phyloP scores from a whole-genome alignment of 2,797 vertebrate species.

The Delichon dasypus region DNA sequence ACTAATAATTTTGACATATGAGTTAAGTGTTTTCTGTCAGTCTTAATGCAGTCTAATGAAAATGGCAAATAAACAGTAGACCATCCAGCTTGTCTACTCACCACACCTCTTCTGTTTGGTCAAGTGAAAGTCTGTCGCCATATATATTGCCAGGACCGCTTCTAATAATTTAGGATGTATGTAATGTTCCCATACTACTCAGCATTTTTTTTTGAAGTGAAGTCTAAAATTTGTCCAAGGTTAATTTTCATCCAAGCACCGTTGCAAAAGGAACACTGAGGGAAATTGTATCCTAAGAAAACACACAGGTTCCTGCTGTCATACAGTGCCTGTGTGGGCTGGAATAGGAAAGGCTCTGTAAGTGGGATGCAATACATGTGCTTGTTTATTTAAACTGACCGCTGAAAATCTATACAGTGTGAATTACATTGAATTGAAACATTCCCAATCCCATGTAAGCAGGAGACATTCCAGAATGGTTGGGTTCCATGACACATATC shows the following conservation, averaged over 20 bases:
- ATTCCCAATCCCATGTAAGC: fast-evolving
- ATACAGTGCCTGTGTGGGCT: background rate
- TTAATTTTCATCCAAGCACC: background rate
- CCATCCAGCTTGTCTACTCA: background rate
- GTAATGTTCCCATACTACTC: background rate
- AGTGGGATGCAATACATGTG: background rate
- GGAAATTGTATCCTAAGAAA: background rate
- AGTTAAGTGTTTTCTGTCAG: background rate
- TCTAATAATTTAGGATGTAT: background rate
- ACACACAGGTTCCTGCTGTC: background rate
- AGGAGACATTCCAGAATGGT: background rate
- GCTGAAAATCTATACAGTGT: background rate
- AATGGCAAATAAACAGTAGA: background rate
- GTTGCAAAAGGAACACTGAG: background rate
- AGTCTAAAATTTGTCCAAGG: background rate
- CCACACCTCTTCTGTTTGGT: background rate
- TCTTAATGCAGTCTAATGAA: background rate
- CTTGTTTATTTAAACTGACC: background rate
- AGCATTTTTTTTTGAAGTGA: background rate
- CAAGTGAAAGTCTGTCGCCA: background rate
- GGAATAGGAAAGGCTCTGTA: background rate
- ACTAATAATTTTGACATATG: background rate
- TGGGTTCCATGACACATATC: too few relatives aligned
- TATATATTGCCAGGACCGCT: background rate
- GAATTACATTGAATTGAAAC: background rate